phyloP scores from a whole-genome alignment of 2,888 invertebrate genomes.

The Bembecia ichneumoniformis region DNA sequence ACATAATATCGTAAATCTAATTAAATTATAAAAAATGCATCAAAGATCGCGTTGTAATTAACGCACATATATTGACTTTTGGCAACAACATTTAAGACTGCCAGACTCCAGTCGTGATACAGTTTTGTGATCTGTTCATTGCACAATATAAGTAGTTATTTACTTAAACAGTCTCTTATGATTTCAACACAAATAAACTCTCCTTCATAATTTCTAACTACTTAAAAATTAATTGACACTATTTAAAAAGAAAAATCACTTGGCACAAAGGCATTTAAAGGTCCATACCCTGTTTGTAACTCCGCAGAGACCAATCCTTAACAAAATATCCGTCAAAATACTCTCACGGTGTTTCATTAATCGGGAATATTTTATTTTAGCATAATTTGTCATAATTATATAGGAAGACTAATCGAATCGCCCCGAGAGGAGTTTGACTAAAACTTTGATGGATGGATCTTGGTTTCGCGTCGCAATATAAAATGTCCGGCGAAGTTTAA shows the following conservation, averaged over 20 bases:
- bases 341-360: constrained; percentile 58
- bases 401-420: constrained; percentile 52
- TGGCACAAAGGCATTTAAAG: constrained; percentile 66
- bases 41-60: constrained; percentile 34
- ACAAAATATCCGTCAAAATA: constrained; percentile 52
- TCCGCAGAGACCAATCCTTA: constrained; percentile 36
- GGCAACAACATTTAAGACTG: constrained; percentile 38
- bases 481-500: constrained; percentile 29
- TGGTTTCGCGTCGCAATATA: constrained; percentile 32
- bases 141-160: constrained; percentile 40
- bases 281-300: constrained; percentile 67
- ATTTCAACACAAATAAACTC: constrained; percentile 58
- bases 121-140: constrained; percentile 44
- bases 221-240: constrained; percentile 62
- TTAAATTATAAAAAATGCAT: constrained; percentile 67
- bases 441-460: constrained; percentile 55
- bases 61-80: constrained; percentile 39
- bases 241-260: constrained; percentile 61
- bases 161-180: constrained; percentile 45
- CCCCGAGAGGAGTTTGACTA: constrained; percentile 66
- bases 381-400: constrained; percentile 24
- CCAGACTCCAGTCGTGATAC: constrained; percentile 30
- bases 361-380: constrained; percentile 12
- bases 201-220: constrained; percentile 55
- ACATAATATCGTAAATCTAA: constrained; percentile 41